These are phyloP conservation scores for Carapus acus DNA, from an alignment of 2,797 vertebrate species.

Conservation along the genomic window DNA sequence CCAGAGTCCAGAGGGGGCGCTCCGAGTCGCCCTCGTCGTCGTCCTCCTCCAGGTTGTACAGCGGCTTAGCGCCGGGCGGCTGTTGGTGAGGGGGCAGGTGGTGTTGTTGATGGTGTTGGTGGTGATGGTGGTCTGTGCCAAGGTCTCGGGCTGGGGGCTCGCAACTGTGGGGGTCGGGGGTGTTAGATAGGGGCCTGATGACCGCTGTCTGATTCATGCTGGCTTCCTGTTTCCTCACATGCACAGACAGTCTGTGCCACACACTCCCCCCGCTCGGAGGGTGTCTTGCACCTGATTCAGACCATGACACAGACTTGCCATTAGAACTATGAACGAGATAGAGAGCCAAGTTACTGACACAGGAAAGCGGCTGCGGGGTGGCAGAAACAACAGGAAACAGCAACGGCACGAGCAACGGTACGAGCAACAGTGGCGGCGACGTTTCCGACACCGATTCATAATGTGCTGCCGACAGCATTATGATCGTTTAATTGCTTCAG, in stretches of 20 bases:
- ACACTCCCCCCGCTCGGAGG: constrained; percentile 90
- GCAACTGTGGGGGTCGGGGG: constrained; percentile 74
- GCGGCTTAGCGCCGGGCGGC: constrained; percentile 83
- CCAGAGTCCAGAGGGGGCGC: constrained; percentile 61
- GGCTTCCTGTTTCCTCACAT: constrained; percentile 96
- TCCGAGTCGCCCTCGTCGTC: constrained; percentile 65
- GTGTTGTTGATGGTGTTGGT: too few relatives aligned
- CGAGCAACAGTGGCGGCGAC: too few relatives aligned
- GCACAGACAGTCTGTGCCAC: constrained; percentile 99
- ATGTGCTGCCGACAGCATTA: constrained; percentile 70
- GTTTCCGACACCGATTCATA: constrained; percentile 73
- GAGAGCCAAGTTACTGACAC: constrained; percentile 82
- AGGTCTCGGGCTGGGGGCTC: constrained; percentile 73
- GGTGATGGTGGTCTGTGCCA: constrained; percentile 79
- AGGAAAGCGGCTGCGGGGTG: constrained; percentile 56
- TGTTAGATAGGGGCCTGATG: constrained; percentile 99
- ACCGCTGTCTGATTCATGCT: constrained; percentile 98
- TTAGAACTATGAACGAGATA: constrained; percentile 99
- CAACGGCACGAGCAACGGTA: constrained; percentile 57
- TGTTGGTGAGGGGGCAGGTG: too few relatives aligned
- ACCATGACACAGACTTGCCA: constrained; percentile 99
- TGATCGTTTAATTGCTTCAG: constrained; percentile 55
- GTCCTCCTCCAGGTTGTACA: constrained; percentile 84
- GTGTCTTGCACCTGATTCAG: constrained; percentile 99
- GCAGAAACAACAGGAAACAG: constrained; percentile 49